These are phyloP conservation scores for Rhinolophus sinicus DNA, from an alignment of 2,113 vertebrate genomes.

Conservation along the genomic window DNA sequence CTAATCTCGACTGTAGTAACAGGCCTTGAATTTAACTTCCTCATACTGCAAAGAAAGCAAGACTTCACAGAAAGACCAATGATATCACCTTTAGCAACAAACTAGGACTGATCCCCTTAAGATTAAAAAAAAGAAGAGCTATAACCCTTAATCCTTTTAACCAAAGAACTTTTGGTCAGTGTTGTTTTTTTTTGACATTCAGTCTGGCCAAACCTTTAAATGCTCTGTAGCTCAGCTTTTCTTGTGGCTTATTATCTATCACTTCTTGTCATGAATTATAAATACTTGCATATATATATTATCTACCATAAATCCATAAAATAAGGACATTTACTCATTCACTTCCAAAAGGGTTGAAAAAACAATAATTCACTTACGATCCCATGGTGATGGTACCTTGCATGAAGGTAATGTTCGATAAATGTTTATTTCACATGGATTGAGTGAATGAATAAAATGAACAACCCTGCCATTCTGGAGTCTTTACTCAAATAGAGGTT, in stretches of 20 bases:
- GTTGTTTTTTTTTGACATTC: background rate
- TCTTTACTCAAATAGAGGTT: constrained; percentile 8
- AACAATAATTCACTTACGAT: background rate
- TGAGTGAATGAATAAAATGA: constrained; percentile 1
- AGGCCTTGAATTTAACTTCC: background rate
- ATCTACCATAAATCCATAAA: background rate
- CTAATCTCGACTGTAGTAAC: background rate
- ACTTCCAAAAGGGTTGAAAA: background rate
- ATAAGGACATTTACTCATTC: background rate
- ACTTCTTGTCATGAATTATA: constrained; percentile 18
- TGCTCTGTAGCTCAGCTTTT: background rate
- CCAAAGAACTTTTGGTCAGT: background rate
- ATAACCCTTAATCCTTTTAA: background rate
- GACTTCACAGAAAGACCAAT: background rate
- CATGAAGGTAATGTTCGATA: background rate
- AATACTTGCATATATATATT: background rate
- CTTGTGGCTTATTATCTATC: background rate
- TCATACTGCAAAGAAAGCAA: background rate
- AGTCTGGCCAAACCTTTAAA: background rate
- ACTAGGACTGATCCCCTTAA: background rate
- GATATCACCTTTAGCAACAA: background rate
- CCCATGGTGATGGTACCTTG: background rate
- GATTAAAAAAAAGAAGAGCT: background rate
- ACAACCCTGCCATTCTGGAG: background rate
- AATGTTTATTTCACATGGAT: background rate